Conservation (phyloP, 2,888 invertebrate species). For the Rotaria macrura region DNA sequence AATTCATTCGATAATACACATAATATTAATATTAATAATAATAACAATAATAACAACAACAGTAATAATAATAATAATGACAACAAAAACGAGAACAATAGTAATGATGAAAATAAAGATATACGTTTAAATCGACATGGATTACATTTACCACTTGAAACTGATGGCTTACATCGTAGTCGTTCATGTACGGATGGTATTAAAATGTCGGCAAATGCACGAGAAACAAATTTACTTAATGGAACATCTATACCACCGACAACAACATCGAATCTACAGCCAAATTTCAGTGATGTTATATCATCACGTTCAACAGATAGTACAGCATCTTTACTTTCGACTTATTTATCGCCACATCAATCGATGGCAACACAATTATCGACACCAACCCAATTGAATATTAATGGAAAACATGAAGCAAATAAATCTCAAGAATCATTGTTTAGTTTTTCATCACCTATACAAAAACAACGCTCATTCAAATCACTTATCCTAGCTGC, state of each 20-base stretch:
- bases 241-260: not conserved
- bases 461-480: not conserved
- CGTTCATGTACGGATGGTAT: constrained; percentile 10
- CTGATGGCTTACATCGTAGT: not conserved
- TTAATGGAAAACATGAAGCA: not conserved
- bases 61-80: not conserved
- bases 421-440: not conserved
- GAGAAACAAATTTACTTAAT: not conserved
- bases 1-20: not conserved
- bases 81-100: not conserved
- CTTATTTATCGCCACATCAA: not conserved
- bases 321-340: not conserved
- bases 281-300: not conserved
- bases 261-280: not conserved
- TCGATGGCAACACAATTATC: not conserved
- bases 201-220: not conserved
- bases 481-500: not conserved
- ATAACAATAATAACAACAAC: not conserved
- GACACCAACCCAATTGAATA: not conserved
- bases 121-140: not conserved
- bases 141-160: constrained; percentile 1
- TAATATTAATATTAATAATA: not conserved
- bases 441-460: not conserved
- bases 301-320: constrained; percentile 9
- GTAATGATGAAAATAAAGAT: not conserved